phyloP scores from a whole-genome alignment of 1,140 invertebrate species.

The Pentalonia nigronervosa region DNA sequence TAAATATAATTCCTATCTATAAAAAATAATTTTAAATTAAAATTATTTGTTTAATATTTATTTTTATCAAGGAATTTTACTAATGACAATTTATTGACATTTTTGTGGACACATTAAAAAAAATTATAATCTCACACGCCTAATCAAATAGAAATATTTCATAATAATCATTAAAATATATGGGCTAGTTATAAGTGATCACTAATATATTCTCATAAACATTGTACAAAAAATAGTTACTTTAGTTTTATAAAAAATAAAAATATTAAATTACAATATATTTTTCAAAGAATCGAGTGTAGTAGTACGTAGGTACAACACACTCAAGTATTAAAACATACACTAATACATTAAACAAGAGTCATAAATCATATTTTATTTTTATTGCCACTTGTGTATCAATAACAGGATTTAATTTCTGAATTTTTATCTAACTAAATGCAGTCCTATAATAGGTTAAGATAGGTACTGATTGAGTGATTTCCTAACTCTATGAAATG shows the following conservation, averaged over 20 bases:
- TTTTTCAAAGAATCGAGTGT: neutral
- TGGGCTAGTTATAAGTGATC: neutral
- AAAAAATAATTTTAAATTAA: neutral
- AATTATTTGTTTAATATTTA: neutral
- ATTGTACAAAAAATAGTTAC: neutral
- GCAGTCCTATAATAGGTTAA: neutral
- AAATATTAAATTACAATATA: neutral
- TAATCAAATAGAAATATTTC: neutral
- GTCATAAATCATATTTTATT: neutral
- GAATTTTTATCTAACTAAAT: neutral
- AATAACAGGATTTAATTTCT: neutral
- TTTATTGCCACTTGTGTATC: neutral
- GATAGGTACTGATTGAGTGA: neutral
- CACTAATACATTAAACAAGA: neutral
- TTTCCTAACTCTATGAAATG: neutral
- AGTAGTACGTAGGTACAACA: neutral
- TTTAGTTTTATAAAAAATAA: neutral
- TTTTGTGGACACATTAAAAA: neutral
- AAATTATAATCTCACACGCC: neutral
- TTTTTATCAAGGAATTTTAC: neutral
- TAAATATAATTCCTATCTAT: no score
- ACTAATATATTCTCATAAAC: neutral
- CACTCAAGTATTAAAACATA: neutral
- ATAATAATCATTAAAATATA: neutral
- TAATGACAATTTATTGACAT: neutral